These are phyloP conservation scores for Oscheius sp. DNA, from an alignment of 2,888 invertebrate species.

Conservation along the genomic window DNA sequence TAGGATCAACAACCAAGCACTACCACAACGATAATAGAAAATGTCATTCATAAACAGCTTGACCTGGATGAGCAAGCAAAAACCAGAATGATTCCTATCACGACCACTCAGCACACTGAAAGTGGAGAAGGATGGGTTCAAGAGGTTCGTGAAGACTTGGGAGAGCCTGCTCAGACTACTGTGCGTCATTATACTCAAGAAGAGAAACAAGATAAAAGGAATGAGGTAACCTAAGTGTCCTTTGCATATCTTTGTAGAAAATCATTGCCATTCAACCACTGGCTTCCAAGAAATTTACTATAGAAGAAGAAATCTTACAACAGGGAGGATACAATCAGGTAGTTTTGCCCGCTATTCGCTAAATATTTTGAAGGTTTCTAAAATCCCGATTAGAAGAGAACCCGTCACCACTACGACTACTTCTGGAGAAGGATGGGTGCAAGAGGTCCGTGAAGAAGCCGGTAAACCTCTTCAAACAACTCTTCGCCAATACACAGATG, in stretches of 20 bases:
- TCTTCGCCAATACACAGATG: slow-evolving; percentile 13
- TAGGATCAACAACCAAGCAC: slow-evolving; percentile 9
- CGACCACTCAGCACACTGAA: slow-evolving; percentile 2
- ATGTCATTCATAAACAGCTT: slow-evolving; percentile 9
- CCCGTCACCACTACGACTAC: slow-evolving; percentile 20
- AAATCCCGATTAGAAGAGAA: slow-evolving; percentile 7
- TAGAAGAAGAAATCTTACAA: slow-evolving; percentile 7
- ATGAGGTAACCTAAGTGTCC: neutral
- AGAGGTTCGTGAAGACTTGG: slow-evolving; percentile 25
- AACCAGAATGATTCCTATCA: slow-evolving; percentile 18
- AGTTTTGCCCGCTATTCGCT: too few relatives aligned
- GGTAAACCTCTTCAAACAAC: slow-evolving; percentile 25
- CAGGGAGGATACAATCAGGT: slow-evolving; percentile 1
- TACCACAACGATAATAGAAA: slow-evolving; percentile 18
- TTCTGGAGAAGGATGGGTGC: slow-evolving; percentile 38
- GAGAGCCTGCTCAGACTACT: slow-evolving; percentile 17
- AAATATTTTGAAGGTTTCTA: too few relatives aligned
- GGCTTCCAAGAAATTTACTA: neutral
- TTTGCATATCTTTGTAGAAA: neutral
- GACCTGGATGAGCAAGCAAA: neutral
- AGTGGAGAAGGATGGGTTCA: slow-evolving; percentile 40
- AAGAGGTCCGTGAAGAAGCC: slow-evolving; percentile 26
- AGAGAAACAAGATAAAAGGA: neutral
- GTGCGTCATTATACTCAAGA: slow-evolving; percentile 18
- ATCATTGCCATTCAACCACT: slow-evolving; percentile 4